These are phyloP conservation scores for Sebastes glaucus DNA, from an alignment of 2,797 vertebrate species.

Conservation along the genomic window DNA sequence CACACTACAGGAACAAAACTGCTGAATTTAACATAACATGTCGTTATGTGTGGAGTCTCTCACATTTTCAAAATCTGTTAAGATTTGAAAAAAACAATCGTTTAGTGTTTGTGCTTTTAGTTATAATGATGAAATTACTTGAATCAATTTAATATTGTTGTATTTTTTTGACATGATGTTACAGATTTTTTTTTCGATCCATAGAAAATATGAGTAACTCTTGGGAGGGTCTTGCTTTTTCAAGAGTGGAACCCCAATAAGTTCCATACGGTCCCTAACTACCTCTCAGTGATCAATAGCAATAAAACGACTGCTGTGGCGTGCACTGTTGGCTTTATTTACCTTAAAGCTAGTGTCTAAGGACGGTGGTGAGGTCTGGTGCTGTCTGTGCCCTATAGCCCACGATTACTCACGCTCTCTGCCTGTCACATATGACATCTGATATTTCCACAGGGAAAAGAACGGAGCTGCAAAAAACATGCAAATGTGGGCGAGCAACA, in stretches of 20 bases:
- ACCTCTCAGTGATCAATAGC: constrained; percentile 14
- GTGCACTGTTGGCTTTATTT: constrained; percentile 12
- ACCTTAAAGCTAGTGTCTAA: constrained; percentile 38
- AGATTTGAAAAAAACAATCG: no score
- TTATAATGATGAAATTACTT: no score
- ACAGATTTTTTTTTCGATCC: no score
- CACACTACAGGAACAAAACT: no score
- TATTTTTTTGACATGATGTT: no score
- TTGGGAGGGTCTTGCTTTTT: no score
- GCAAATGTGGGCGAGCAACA: not conserved
- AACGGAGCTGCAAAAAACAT: constrained; percentile 6
- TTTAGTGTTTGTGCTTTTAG: no score
- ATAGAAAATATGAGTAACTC: no score
- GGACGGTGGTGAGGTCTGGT: constrained; percentile 2
- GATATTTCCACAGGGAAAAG: constrained; percentile 40
- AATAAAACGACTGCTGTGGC: not conserved
- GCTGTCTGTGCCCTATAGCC: constrained; percentile 18
- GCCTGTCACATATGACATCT: constrained; percentile 42
- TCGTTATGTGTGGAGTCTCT: no score
- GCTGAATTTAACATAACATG: no score
- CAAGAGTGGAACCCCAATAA: not conserved
- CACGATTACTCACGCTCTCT: constrained; percentile 46
- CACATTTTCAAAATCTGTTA: no score
- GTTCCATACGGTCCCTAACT: not conserved
- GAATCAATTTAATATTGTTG: no score